phyloP scores from a whole-genome alignment of 2,113 vertebrate species.

The Sterrhoptilus dennistouni region DNA sequence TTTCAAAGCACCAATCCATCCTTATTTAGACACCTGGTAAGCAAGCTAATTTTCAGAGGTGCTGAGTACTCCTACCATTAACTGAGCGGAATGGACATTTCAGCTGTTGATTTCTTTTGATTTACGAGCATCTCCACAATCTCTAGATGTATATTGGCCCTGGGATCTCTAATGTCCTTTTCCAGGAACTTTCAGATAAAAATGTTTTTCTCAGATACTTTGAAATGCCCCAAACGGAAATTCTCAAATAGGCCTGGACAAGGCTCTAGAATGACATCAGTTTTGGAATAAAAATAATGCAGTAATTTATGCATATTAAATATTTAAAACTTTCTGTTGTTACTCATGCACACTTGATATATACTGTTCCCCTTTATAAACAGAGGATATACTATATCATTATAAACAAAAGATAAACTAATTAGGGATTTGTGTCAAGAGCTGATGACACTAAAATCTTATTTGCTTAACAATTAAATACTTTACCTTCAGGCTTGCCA shows the following conservation, averaged over 20 bases:
- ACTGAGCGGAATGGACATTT: not conserved
- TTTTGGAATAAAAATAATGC: constrained; percentile 20
- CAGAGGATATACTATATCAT: not conserved
- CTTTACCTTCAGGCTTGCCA: not conserved
- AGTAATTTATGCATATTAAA: not conserved
- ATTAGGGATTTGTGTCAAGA: constrained; percentile 35
- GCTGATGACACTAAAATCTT: not conserved
- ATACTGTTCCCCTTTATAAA: not conserved
- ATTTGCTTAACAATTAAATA: not conserved
- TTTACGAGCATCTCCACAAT: not conserved
- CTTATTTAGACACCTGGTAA: not conserved
- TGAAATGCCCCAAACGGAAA: not conserved
- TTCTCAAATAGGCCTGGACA: not conserved
- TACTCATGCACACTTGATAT: not conserved
- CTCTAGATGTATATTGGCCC: not conserved
- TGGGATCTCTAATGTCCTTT: not conserved
- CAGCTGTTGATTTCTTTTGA: not conserved
- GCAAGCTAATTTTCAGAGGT: not conserved
- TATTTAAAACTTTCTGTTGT: not conserved
- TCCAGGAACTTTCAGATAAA: not conserved
- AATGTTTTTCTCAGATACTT: constrained; percentile 23
- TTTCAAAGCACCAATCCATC: not conserved
- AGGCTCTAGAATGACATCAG: not conserved
- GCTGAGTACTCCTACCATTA: not conserved
- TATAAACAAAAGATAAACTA: not conserved